Conservation (phyloP, 2,797 vertebrate genomes). For the Pangasius larnaudii region DNA sequence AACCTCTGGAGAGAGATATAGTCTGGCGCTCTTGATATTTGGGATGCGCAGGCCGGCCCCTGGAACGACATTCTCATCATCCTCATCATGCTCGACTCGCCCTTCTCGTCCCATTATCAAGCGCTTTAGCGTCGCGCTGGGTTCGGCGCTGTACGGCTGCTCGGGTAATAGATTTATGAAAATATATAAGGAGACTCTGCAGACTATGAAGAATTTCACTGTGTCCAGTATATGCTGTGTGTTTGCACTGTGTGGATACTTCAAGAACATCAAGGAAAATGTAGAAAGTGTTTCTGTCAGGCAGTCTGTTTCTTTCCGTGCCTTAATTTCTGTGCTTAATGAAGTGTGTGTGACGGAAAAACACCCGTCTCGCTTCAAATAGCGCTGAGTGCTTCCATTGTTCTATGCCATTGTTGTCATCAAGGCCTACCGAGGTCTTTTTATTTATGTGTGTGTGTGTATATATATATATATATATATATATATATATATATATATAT, state of each 20-base stretch:
- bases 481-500: background rate
- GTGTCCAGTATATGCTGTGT: background rate
- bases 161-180: constrained; percentile 73
- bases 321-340: constrained; percentile 58
- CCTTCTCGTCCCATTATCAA: constrained; percentile 71
- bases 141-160: constrained; percentile 55
- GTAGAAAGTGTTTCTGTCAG: constrained; percentile 13
- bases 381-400: constrained; percentile 46
- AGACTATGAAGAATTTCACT: constrained; percentile 50
- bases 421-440: constrained; percentile 5
- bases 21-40: constrained; percentile 69
- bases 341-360: constrained; percentile 48
- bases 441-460: background rate
- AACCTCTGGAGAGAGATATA: constrained; percentile 53
- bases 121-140: constrained; percentile 68
- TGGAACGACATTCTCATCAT: constrained; percentile 71
- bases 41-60: constrained; percentile 64
- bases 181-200: constrained; percentile 59
- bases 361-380: constrained; percentile 46
- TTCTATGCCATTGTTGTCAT: constrained; percentile 68
- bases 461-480: background rate
- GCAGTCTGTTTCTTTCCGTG: constrained; percentile 26
- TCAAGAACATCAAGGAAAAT: constrained; percentile 15
- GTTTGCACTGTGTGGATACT: background rate
- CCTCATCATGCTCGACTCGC: constrained; percentile 64